Conservation (phyloP, 2,113 vertebrate genomes). For the Stomatorhinus ivindoensis region DNA sequence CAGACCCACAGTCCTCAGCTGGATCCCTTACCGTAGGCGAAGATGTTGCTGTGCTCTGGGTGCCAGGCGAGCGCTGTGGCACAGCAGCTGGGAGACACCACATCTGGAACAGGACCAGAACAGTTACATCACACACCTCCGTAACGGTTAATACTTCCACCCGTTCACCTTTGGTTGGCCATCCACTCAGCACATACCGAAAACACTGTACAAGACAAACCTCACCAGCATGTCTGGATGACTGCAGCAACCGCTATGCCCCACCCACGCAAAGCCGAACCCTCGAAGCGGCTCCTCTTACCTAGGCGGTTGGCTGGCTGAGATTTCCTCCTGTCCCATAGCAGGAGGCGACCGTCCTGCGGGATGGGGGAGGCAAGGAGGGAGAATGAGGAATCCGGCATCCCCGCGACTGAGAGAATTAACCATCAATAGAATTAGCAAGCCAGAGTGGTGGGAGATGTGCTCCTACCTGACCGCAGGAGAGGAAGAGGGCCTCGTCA, state of each 20-base stretch:
- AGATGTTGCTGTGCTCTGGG: constrained; percentile 71
- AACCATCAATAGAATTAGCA: background rate
- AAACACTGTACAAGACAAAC: background rate
- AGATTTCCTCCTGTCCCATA: constrained; percentile 89
- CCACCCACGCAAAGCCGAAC: background rate
- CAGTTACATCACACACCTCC: background rate
- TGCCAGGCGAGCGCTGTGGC: constrained; percentile 83
- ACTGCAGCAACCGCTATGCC: background rate
- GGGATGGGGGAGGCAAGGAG: background rate
- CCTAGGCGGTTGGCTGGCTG: constrained; percentile 85
- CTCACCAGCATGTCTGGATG: background rate
- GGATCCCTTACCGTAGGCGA: constrained; percentile 75
- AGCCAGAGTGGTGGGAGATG: background rate
- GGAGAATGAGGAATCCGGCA: background rate
- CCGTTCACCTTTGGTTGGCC: background rate
- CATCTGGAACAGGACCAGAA: constrained; percentile 46
- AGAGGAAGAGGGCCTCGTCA: constrained; percentile 82
- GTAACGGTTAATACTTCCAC: background rate
- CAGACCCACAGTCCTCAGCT: background rate
- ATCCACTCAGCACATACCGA: background rate
- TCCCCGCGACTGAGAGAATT: background rate
- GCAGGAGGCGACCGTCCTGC: constrained; percentile 79
- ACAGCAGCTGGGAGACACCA: constrained; percentile 59
- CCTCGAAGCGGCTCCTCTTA: constrained; percentile 36
- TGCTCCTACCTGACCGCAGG: constrained; percentile 76